Percentiles rank a stretch among this genome's conserved stretches.
phyloP scores from a whole-genome alignment of 1,140 invertebrate species.

The Drosophila elegans region DNA sequence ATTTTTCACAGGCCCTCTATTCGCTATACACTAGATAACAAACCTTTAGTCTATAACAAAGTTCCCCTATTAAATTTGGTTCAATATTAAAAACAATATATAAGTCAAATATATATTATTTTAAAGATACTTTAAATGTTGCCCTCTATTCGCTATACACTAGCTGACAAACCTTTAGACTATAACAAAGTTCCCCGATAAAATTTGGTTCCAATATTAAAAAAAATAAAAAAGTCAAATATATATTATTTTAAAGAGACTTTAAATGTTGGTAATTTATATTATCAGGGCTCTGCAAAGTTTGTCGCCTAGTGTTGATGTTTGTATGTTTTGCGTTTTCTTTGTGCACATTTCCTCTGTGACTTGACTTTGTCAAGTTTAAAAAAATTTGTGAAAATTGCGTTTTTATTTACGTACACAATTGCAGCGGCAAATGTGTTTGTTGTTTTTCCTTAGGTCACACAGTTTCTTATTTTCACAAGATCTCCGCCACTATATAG shows the following conservation, averaged over 20 bases:
- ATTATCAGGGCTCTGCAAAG: background rate
- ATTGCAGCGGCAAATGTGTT: constrained; percentile 6
- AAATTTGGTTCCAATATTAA: background rate
- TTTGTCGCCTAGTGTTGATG: constrained; percentile 8
- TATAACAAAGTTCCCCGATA: too few species aligned
- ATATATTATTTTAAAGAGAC: too few species aligned
- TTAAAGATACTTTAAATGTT: too few species aligned
- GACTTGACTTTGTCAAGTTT: constrained; percentile 46
- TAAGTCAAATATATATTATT: too few species aligned
- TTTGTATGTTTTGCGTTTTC: background rate
- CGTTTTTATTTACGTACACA: constrained; percentile 39
- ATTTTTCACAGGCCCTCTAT: constrained; percentile 11
- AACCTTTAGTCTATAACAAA: background rate
- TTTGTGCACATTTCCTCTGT: constrained; percentile 10
- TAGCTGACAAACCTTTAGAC: constrained; percentile 1
- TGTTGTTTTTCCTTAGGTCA: constrained; percentile 43
- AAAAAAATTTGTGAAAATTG: constrained; percentile 45
- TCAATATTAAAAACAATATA: background rate
- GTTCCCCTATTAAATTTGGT: too few species aligned
- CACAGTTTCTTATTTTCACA: constrained; percentile 45
- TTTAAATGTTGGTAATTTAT: too few species aligned
- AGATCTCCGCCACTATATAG: constrained; percentile 35
- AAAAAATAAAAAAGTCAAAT: too few species aligned
- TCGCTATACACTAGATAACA: constrained; percentile 18
- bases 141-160: constrained; percentile 8